Evolutionary conservation across 2,113 vertebrate species (phyloP).

Genomic region (Crocuta crocuta): DNA sequence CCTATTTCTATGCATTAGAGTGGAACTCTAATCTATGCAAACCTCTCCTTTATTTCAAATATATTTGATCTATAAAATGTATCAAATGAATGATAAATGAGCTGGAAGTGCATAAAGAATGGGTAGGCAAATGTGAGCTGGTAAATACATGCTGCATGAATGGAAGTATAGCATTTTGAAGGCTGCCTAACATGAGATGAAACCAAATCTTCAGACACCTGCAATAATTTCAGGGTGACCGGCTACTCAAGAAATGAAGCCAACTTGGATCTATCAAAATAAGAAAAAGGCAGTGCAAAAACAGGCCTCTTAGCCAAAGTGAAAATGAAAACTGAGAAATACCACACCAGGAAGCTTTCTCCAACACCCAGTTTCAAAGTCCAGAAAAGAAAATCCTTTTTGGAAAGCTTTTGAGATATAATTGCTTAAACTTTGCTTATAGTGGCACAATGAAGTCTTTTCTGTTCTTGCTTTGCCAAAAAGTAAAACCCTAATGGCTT

Average conservation of each 20-base stretch:
- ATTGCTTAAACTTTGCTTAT: slow-evolving; percentile 77
- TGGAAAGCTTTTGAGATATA: slow-evolving; percentile 65
- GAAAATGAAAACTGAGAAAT: slow-evolving; percentile 80
- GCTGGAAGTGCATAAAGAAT: background rate
- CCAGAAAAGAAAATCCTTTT: slow-evolving; percentile 57
- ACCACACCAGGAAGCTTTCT: slow-evolving; percentile 53
- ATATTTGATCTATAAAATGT: background rate
- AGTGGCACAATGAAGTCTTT: slow-evolving; percentile 64
- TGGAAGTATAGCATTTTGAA: slow-evolving; percentile 25
- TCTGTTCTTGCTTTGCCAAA: slow-evolving; percentile 61
- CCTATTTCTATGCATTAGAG: background rate
- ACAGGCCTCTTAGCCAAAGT: slow-evolving; percentile 48
- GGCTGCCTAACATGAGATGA: slow-evolving; percentile 59
- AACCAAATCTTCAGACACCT: slow-evolving; percentile 68
- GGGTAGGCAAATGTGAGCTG: slow-evolving; percentile 52
- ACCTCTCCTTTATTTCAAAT: background rate
- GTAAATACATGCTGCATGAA: slow-evolving; percentile 10
- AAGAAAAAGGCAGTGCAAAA: slow-evolving; percentile 70
- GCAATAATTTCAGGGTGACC: slow-evolving; percentile 71
- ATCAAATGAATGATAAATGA: background rate
- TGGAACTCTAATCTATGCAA: background rate
- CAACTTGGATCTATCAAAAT: slow-evolving; percentile 69
- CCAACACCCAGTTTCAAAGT: slow-evolving; percentile 18
- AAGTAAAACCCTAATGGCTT: slow-evolving; percentile 75
- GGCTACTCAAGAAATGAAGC: slow-evolving; percentile 72